Conservation (phyloP, 2,113 vertebrate genomes). For the Mustelus asterias region DNA sequence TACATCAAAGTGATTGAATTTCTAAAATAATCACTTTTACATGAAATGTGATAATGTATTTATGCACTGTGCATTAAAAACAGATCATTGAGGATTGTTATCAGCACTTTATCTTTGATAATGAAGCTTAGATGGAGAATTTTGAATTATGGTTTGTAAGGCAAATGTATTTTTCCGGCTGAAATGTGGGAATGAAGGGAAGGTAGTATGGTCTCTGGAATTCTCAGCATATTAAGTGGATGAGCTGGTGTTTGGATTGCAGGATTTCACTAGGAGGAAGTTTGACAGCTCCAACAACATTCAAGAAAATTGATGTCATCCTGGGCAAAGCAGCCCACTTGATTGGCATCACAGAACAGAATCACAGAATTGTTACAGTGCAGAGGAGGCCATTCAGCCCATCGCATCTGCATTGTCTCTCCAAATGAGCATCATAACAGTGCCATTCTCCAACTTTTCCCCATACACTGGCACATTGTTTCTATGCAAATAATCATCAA, state of each 20-base stretch:
- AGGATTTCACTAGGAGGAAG: not conserved
- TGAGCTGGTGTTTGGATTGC: not conserved
- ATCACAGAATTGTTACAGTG: too few relatives aligned
- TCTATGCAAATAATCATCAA: too few relatives aligned
- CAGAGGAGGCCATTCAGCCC: too few relatives aligned
- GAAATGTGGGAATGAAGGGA: not conserved
- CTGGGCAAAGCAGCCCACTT: too few relatives aligned
- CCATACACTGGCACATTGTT: too few relatives aligned
- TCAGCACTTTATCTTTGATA: not conserved
- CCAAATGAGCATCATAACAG: too few relatives aligned
- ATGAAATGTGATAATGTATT: slow-evolving; percentile 14
- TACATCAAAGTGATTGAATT: slow-evolving; percentile 17
- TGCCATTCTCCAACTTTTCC: too few relatives aligned
- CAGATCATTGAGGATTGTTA: not conserved
- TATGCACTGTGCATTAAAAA: not conserved
- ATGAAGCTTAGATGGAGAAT: not conserved
- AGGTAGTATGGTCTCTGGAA: not conserved
- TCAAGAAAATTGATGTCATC: too few relatives aligned
- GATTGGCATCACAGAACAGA: too few relatives aligned
- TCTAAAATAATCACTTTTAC: not conserved
- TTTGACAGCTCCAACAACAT: too few relatives aligned
- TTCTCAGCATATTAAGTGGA: not conserved
- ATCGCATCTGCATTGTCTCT: too few relatives aligned
- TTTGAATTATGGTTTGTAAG: not conserved
- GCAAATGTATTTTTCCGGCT: not conserved